These are phyloP conservation scores for Neotragus pygmaeus DNA, from an alignment of 2,113 vertebrate species.

Conservation along the genomic window DNA sequence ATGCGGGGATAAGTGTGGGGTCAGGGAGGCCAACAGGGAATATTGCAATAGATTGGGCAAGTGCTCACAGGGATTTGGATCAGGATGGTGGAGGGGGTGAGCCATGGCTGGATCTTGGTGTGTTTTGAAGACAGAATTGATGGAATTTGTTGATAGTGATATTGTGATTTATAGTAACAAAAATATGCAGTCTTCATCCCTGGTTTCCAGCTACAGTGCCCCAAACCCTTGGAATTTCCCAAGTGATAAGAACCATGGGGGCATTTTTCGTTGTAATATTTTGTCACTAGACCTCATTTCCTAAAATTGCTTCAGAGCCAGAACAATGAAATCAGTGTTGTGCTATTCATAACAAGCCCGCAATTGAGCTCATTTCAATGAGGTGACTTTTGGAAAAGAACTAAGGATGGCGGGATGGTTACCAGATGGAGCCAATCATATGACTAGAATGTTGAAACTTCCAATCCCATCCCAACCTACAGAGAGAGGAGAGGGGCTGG, in stretches of 20 bases:
- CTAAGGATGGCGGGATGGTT: background rate
- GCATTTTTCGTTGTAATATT: background rate
- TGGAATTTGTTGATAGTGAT: background rate
- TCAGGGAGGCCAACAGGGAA: too few species aligned
- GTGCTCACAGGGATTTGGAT: background rate
- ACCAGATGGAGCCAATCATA: background rate
- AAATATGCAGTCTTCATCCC: background rate
- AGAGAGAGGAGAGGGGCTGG: background rate
- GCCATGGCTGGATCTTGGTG: background rate
- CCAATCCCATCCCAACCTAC: background rate
- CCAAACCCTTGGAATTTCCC: background rate
- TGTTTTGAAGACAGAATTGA: background rate
- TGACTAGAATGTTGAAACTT: background rate
- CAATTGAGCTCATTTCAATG: background rate
- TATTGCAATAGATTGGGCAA: rapidly evolving
- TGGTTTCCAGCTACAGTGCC: background rate
- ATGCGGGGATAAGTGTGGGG: background rate
- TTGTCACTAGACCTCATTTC: background rate
- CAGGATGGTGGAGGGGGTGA: background rate
- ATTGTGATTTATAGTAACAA: background rate
- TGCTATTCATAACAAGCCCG: background rate
- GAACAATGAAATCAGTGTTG: background rate
- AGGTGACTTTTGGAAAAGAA: background rate
- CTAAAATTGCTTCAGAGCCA: background rate
- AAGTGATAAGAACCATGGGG: background rate